Evolutionary conservation across 2,113 vertebrate species (phyloP).

Genomic region (Hemiprocne comata): DNA sequence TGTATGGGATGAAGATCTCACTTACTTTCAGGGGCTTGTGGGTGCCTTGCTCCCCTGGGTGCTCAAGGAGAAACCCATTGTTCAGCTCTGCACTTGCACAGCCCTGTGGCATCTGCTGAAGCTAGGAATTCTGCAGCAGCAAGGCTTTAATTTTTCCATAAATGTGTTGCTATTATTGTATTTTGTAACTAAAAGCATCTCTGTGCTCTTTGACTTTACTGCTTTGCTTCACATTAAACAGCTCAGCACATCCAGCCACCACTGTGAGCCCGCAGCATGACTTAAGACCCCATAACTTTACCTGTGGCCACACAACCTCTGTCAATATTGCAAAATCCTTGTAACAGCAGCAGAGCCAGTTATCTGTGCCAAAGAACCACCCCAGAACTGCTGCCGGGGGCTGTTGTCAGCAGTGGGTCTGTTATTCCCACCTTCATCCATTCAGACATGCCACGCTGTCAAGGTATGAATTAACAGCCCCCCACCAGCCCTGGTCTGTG

Average conservation of each 20-base stretch:
- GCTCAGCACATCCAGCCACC: not conserved
- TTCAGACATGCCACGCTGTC: fast-evolving
- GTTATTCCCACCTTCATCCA: not conserved
- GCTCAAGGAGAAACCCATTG: not conserved
- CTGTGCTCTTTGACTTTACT: not conserved
- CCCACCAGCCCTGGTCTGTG: not conserved
- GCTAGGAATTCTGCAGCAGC: not conserved
- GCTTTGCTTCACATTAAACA: not conserved
- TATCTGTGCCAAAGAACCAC: not conserved
- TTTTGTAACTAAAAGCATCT: not conserved
- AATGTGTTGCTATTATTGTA: not conserved
- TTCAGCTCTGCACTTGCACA: not conserved
- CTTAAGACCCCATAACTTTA: not conserved
- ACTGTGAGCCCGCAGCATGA: not conserved
- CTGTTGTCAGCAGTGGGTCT: not conserved
- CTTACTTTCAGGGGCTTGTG: not conserved
- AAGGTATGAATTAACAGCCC: not conserved
- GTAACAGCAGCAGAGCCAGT: not conserved
- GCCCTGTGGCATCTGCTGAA: not conserved
- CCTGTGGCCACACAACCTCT: not conserved
- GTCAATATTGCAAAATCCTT: not conserved
- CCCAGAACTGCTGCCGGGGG: not conserved
- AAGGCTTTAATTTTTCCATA: not conserved
- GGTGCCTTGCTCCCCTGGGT: not conserved
- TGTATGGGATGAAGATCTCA: not conserved